Percentiles rank a stretch among this genome's conserved stretches.
Evolutionary conservation across 2,113 vertebrate species (phyloP).

Genomic region (Theristicus caerulescens): DNA sequence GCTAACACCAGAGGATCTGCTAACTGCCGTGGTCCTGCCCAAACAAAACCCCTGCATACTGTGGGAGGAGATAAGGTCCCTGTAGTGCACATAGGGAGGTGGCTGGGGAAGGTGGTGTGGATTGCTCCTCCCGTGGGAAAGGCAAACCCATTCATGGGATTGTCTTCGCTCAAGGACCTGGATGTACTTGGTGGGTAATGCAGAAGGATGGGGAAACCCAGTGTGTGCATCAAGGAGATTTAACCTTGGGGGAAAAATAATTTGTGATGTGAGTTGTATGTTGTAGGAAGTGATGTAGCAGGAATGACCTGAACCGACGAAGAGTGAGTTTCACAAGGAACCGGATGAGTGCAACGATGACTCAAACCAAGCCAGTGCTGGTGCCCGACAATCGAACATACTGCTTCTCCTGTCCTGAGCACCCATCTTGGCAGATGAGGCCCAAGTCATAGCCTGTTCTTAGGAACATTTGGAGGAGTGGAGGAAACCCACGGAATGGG

Average conservation of each 20-base stretch:
- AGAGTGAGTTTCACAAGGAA: neutral
- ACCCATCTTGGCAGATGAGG: neutral
- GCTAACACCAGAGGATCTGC: neutral
- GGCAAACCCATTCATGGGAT: neutral
- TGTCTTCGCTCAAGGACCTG: neutral
- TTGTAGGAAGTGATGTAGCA: neutral
- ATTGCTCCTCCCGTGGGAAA: neutral
- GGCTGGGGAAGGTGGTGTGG: neutral
- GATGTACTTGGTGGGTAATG: neutral
- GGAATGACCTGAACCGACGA: fast-evolving
- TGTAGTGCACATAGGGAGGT: neutral
- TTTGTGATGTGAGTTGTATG: neutral
- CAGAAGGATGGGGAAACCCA: neutral
- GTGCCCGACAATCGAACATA: neutral
- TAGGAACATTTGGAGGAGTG: neutral
- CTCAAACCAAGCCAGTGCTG: neutral
- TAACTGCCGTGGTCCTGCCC: neutral
- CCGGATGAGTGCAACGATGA: neutral
- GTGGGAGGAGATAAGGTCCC: neutral
- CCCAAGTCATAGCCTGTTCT: neutral
- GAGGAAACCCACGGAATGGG: neutral
- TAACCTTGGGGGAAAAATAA: neutral
- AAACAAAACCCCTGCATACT: neutral
- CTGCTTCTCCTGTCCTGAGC: neutral
- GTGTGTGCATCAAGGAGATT: neutral